phyloP scores from a whole-genome alignment of 2,797 vertebrate species.

The Arctocebus calabarensis region DNA sequence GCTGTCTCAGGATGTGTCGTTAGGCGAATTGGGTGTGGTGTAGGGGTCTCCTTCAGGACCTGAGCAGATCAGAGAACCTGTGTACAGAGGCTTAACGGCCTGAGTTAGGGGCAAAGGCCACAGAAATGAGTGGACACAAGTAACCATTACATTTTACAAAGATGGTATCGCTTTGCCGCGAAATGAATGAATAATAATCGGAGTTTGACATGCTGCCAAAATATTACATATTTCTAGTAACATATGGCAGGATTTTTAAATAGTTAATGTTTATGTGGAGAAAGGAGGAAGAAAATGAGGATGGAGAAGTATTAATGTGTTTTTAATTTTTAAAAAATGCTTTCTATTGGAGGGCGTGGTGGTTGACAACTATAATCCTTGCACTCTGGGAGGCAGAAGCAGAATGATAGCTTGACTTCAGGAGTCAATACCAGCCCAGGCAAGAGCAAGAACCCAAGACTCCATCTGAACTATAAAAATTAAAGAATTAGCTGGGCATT shows the following conservation, averaged over 20 bases:
- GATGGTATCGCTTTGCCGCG: background rate
- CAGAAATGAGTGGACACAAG: background rate
- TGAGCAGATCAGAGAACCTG: background rate
- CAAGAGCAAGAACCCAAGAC: too few species aligned
- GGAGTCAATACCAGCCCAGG: too few species aligned
- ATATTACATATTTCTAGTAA: background rate
- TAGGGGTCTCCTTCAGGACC: background rate
- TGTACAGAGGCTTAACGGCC: background rate
- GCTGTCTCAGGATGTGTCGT: background rate
- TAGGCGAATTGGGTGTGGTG: background rate
- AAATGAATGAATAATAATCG: background rate
- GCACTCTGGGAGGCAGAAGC: too few species aligned
- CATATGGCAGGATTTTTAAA: background rate
- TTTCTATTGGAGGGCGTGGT: background rate
- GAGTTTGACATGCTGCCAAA: background rate
- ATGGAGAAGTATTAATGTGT: background rate
- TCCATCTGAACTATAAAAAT: too few species aligned
- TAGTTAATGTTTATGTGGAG: constrained; percentile 20
- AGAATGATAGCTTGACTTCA: too few species aligned
- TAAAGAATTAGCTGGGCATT: too few species aligned
- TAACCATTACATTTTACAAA: constrained; percentile 5
- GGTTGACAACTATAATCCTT: too few species aligned
- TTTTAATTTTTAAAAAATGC: background rate
- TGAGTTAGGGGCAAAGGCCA: background rate
- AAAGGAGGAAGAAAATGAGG: background rate